These are phyloP conservation scores for Stramonita haemastoma DNA, from an alignment of 2,888 invertebrate genomes.

Conservation along the genomic window DNA sequence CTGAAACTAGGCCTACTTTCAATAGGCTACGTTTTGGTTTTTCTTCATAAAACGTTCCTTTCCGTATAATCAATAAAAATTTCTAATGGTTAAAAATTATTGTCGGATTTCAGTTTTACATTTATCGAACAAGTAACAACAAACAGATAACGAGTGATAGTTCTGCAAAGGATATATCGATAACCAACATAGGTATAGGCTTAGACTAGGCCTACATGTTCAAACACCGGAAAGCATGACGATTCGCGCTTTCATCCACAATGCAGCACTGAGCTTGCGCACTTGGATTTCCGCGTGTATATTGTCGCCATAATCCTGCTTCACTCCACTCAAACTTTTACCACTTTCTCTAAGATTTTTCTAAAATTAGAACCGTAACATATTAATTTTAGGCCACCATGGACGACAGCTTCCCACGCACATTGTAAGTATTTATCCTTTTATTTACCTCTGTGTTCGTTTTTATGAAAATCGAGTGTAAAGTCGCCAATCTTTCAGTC, in stretches of 20 bases:
- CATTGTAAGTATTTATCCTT: constrained; percentile 66
- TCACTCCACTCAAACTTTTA: constrained; percentile 49
- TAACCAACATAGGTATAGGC: no score
- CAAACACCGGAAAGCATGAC: constrained; percentile 33
- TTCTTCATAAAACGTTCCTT: no score
- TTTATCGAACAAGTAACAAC: no score
- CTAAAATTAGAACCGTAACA: constrained; percentile 46
- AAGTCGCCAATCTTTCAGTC: constrained; percentile 43
- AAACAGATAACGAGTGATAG: no score
- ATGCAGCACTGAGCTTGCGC: constrained; percentile 59
- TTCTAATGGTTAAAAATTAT: no score
- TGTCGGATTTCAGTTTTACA: no score
- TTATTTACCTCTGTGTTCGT: constrained; percentile 33
- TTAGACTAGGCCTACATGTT: no score
- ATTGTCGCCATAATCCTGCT: constrained; percentile 68
- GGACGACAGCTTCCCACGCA: constrained; percentile 67
- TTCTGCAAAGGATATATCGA: no score
- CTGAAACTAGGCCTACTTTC: no score
- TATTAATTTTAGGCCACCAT: constrained; percentile 63
- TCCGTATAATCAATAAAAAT: no score
- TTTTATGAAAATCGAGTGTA: constrained; percentile 44
- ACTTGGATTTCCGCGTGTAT: constrained; percentile 64
- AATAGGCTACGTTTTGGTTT: no score
- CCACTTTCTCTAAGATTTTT: constrained; percentile 32
- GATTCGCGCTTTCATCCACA: constrained; percentile 55